phyloP scores from a whole-genome alignment of 2,797 vertebrate genomes.

The Chromobotia macracanthus region DNA sequence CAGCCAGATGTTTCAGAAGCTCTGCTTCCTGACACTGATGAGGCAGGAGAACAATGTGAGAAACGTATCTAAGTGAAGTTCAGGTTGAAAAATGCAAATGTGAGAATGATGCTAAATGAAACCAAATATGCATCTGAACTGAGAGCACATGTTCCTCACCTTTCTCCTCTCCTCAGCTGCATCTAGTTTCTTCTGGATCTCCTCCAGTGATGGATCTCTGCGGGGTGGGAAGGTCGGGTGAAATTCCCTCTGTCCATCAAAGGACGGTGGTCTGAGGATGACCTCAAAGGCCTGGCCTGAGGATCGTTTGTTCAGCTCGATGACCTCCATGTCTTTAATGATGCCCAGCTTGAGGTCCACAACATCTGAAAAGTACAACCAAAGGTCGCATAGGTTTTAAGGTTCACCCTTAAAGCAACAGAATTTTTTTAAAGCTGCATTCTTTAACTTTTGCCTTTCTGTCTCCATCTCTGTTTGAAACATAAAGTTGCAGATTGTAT shows the following conservation, averaged over 20 bases:
- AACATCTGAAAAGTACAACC: slow-evolving; percentile 73
- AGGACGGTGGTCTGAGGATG: slow-evolving; percentile 92
- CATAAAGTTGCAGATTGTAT: no score
- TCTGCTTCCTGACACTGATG: slow-evolving; percentile 90
- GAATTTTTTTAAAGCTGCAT: no score
- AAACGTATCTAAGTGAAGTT: not conserved
- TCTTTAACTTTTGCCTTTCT: no score
- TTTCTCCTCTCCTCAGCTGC: slow-evolving; percentile 90
- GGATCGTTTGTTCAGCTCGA: slow-evolving; percentile 90
- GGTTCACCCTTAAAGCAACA: no score
- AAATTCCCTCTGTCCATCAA: slow-evolving; percentile 87
- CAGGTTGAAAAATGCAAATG: not conserved
- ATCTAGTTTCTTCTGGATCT: slow-evolving; percentile 94
- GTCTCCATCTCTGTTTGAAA: no score
- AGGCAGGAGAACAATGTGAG: not conserved
- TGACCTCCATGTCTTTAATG: slow-evolving; percentile 97
- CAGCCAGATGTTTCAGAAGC: slow-evolving; percentile 90
- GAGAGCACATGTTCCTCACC: slow-evolving; percentile 65
- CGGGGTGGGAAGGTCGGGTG: slow-evolving; percentile 86
- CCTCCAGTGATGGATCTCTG: slow-evolving; percentile 88
- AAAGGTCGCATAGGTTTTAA: no score
- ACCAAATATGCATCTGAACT: not conserved
- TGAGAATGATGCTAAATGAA: not conserved
- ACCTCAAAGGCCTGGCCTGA: slow-evolving; percentile 96
- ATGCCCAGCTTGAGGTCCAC: slow-evolving; percentile 93